Percentiles rank a stretch among this genome's conserved stretches.
Conservation (phyloP, 2,113 vertebrate genomes). For the Nycticryphes semicollaris region DNA sequence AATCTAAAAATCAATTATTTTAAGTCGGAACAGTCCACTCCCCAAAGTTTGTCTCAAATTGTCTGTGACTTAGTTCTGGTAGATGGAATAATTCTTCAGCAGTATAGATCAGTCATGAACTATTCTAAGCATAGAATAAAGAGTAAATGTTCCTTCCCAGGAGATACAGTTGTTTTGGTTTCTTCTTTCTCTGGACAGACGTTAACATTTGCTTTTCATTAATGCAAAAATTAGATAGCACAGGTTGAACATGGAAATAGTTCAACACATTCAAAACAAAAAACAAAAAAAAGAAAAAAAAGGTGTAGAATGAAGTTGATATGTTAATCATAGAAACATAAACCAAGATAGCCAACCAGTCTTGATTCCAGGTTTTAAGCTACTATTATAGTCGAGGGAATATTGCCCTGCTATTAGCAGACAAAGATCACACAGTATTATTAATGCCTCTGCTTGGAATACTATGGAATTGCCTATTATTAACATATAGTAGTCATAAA, state of each 20-base stretch:
- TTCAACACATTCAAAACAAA: not conserved
- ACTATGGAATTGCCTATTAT: not conserved
- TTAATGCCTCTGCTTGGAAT: not conserved
- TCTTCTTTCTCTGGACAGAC: not conserved
- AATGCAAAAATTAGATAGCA: not conserved
- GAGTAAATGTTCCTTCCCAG: not conserved
- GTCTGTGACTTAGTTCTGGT: not conserved
- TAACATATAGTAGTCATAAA: not conserved
- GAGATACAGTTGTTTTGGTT: not conserved
- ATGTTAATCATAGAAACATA: not conserved
- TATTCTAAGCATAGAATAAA: not conserved
- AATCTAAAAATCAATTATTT: not conserved
- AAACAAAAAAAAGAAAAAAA: not conserved
- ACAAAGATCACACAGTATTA: not conserved
- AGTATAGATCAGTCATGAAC: not conserved
- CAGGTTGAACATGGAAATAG: not conserved
- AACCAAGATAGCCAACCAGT: not conserved
- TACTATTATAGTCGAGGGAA: not conserved
- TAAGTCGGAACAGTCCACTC: not conserved
- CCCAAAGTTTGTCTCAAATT: not conserved
- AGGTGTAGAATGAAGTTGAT: not conserved
- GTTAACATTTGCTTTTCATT: not conserved
- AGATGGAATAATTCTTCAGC: not conserved
- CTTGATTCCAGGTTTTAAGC: not conserved
- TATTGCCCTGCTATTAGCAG: not conserved